Evolutionary conservation across 1,140 invertebrate genomes (phyloP).

Genomic region (Mesaphorura yosii): DNA sequence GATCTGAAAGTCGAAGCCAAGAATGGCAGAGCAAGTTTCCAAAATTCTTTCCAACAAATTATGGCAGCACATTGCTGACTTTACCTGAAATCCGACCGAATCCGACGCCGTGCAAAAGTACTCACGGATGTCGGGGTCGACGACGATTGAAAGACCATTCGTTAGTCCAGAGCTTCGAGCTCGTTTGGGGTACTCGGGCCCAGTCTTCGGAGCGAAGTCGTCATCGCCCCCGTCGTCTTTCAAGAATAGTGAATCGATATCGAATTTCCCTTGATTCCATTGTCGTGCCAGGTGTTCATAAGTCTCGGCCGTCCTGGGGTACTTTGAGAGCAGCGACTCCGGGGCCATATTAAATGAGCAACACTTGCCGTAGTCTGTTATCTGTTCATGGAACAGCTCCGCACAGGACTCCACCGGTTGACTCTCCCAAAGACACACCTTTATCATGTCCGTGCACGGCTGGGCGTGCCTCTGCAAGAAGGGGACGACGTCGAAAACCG

Average conservation of each 20-base stretch:
- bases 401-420: constrained; percentile 44
- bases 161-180: constrained; percentile 16
- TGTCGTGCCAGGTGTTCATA: too few relatives aligned
- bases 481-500: too few relatives aligned
- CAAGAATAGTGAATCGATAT: neutral
- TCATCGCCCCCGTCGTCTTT: too few relatives aligned
- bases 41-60: neutral
- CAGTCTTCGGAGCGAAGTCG: neutral
- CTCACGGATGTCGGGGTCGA: constrained; percentile 25
- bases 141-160: constrained; percentile 20
- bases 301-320: too few relatives aligned
- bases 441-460: constrained; percentile 17
- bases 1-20: neutral
- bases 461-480: constrained; percentile 1
- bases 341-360: constrained; percentile 58
- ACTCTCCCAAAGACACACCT: constrained; percentile 17
- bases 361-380: constrained; percentile 68
- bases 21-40: neutral
- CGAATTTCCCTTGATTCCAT: neutral
- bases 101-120: constrained; percentile 30
- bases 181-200: neutral
- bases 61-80: neutral
- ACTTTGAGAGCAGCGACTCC: constrained; percentile 6
- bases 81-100: constrained; percentile 27
- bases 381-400: constrained; percentile 56